These are phyloP conservation scores for Bos indicus DNA, from an alignment of 2,113 vertebrate genomes.

Conservation along the genomic window DNA sequence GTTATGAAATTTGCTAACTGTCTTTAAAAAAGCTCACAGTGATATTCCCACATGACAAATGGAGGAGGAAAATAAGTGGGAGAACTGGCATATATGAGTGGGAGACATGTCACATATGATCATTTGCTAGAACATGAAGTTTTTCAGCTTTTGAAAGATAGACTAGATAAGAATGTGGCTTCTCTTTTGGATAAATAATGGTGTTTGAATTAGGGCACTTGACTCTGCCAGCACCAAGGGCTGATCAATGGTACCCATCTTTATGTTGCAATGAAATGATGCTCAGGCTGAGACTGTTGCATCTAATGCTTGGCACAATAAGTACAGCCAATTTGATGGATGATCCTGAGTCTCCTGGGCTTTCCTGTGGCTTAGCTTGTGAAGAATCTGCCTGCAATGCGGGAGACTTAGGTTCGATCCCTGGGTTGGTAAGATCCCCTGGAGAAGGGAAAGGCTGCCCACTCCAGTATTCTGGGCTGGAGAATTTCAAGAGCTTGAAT, in stretches of 20 bases:
- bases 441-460: not conserved
- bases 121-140: not conserved
- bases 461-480: not conserved
- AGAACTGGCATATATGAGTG: constrained; percentile 38
- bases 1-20: constrained; percentile 43
- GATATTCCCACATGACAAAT: not conserved
- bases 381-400: not conserved
- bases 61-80: not conserved
- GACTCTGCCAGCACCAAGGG: not conserved
- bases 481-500: not conserved
- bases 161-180: not conserved
- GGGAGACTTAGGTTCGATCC: not conserved
- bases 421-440: not conserved
- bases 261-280: constrained; percentile 15
- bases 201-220: constrained; percentile 12
- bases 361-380: not conserved
- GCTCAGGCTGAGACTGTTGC: not conserved
- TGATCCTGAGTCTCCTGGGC: not conserved
- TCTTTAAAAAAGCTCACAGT: constrained; percentile 7
- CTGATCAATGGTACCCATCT: not conserved
- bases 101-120: not conserved
- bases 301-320: not conserved
- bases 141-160: constrained; percentile 41
- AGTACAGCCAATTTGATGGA: not conserved
- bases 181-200: constrained; percentile 23